A percentile compares a stretch with the other conserved stretches of the same genome.
These are phyloP conservation scores for Seira ritae DNA, from an alignment of 2,888 invertebrate species.

Conservation along the genomic window DNA sequence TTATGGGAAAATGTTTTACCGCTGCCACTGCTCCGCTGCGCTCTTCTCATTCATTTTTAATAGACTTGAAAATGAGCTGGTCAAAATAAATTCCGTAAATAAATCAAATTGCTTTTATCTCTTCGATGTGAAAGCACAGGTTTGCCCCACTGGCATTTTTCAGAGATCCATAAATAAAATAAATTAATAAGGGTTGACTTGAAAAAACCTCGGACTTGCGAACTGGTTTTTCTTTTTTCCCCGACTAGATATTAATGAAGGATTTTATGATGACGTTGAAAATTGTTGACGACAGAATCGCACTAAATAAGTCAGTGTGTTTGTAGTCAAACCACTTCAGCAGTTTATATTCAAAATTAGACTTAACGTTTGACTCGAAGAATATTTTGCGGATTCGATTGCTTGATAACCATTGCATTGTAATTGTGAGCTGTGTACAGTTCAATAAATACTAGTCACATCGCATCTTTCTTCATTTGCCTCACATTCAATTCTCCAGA, in stretches of 20 bases:
- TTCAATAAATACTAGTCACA: no score
- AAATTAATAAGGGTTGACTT: neutral
- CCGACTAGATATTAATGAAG: neutral
- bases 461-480: no score
- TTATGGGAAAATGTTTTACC: neutral
- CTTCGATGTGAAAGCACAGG: neutral
- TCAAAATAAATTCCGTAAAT: neutral
- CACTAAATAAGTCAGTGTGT: neutral
- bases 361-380: neutral
- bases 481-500: neutral
- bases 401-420: neutral
- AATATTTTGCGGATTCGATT: no score
- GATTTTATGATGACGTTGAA: neutral
- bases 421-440: no score
- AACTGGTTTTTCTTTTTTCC: neutral
- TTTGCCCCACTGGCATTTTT: constrained; percentile 5
- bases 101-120: constrained; percentile 13
- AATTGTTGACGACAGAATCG: neutral
- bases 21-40: neutral
- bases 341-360: neutral
- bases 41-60: constrained; percentile 2
- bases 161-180: constrained; percentile 15
- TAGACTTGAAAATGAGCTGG: neutral
- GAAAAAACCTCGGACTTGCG: no score
- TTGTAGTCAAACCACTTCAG: neutral